Conservation (phyloP, 2,888 invertebrate genomes). For the Druceiella hillmani region DNA sequence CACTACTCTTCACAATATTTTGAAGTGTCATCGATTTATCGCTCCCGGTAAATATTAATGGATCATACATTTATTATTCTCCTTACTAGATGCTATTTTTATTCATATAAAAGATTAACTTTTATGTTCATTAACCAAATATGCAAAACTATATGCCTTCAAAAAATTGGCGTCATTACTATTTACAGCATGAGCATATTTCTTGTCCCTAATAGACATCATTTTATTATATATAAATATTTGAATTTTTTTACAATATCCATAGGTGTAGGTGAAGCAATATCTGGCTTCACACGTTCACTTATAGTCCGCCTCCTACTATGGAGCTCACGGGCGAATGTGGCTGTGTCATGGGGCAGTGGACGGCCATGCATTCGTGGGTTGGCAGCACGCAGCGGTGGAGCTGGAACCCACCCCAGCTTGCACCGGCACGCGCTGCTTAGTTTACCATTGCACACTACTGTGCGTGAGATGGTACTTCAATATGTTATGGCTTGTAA, state of each 20-base stretch:
- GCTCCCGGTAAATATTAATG: too few species aligned
- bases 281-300: constrained; percentile 84
- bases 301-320: constrained; percentile 79
- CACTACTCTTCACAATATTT: constrained; percentile 69
- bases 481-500: too few species aligned
- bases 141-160: too few species aligned
- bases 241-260: constrained; percentile 5
- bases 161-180: too few species aligned
- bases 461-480: constrained; percentile 67
- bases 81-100: too few species aligned
- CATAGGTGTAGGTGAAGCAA: constrained; percentile 44
- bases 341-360: constrained; percentile 63
- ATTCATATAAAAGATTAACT: too few species aligned
- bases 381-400: constrained; percentile 16
- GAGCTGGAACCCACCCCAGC: constrained; percentile 30
- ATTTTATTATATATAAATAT: constrained; percentile 4
- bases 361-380: constrained; percentile 29
- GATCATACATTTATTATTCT: too few species aligned
- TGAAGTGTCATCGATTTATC: constrained; percentile 52
- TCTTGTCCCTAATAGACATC: too few species aligned
- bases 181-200: too few species aligned
- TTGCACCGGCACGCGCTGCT: constrained; percentile 64
- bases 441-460: constrained; percentile 69
- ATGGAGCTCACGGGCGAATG: constrained; percentile 78
- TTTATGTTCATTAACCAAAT: too few species aligned